Conservation (phyloP, 2,888 invertebrate genomes). For the Leptura quadrifasciata region DNA sequence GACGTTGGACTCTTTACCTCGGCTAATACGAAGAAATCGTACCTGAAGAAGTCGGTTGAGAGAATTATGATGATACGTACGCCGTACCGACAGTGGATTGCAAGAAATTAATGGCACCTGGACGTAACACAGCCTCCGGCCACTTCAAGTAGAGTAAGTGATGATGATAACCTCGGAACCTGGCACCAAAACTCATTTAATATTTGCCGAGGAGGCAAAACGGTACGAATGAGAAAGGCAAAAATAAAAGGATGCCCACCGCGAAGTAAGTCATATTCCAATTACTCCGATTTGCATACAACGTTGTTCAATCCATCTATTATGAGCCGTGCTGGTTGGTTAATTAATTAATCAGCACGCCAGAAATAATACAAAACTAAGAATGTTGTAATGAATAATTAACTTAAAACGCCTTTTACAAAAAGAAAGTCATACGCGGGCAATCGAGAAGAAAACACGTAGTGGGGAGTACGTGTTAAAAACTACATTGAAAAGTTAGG, state of each 20-base stretch:
- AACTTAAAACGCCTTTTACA: not conserved
- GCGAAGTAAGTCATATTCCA: conserved; percentile 32
- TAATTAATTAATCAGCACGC: conserved; percentile 18
- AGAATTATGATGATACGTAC: conserved; percentile 29
- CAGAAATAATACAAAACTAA: not conserved
- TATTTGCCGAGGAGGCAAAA: conserved; percentile 32
- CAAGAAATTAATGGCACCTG: conserved; percentile 40
- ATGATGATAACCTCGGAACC: conserved; percentile 32
- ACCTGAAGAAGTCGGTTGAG: conserved; percentile 17
- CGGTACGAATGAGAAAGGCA: not conserved
- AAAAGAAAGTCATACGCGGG: too few relatives aligned
- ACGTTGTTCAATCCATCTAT: conserved; percentile 8
- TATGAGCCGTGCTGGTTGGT: not conserved
- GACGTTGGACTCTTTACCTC: not conserved
- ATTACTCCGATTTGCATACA: conserved; percentile 13
- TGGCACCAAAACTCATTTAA: conserved; percentile 42
- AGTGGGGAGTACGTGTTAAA: too few relatives aligned
- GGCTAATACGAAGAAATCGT: not conserved
- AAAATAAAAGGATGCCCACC: conserved; percentile 30
- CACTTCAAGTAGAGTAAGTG: conserved; percentile 30
- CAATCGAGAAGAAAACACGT: too few relatives aligned
- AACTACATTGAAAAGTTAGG: too few relatives aligned
- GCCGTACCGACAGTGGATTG: conserved; percentile 32
- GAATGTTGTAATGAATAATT: too few relatives aligned
- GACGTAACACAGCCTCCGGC: conserved; percentile 33